phyloP scores from a whole-genome alignment of 2,113 vertebrate species.

The Petroica traversi region DNA sequence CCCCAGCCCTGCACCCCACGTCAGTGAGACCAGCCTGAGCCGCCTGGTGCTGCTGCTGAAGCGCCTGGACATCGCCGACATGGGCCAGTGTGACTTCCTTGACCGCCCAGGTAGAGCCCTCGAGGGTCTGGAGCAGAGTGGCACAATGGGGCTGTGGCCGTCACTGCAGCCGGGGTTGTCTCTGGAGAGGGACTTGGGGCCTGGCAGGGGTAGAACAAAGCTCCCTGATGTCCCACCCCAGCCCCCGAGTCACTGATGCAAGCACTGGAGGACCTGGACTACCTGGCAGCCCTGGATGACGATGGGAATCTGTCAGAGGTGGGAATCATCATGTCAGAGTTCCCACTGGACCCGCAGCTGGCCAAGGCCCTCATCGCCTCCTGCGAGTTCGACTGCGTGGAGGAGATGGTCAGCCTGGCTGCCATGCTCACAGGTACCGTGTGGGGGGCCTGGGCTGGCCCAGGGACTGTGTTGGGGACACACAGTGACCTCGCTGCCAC shows the following conservation, averaged over 20 bases:
- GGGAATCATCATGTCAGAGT: conserved; percentile 87
- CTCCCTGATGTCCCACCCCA: neutral
- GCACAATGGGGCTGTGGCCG: rapidly evolving
- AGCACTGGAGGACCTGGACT: conserved; percentile 88
- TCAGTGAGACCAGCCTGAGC: conserved; percentile 88
- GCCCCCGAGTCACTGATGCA: conserved; percentile 88
- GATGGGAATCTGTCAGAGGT: conserved; percentile 86
- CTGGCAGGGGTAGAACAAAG: neutral
- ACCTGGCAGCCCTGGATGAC: conserved; percentile 84
- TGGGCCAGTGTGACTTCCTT: conserved; percentile 86
- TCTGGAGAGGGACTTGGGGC: neutral
- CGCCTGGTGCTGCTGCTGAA: conserved; percentile 84
- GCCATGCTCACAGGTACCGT: conserved; percentile 82
- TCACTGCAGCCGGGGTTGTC: rapidly evolving
- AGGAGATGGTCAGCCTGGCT: conserved; percentile 86
- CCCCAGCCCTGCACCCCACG: conserved; percentile 70
- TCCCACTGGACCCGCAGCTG: conserved; percentile 82
- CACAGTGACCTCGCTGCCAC: rapidly evolving
- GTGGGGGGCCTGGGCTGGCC: rapidly evolving
- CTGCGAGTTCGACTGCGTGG: conserved; percentile 87
- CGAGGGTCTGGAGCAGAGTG: neutral
- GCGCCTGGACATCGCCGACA: conserved; percentile 85
- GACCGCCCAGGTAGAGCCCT: conserved; percentile 76
- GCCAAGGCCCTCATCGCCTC: conserved; percentile 87
- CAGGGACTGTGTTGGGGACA: neutral